These are phyloP conservation scores for Mycteria americana DNA, from an alignment of 2,797 vertebrate species.

Conservation along the genomic window DNA sequence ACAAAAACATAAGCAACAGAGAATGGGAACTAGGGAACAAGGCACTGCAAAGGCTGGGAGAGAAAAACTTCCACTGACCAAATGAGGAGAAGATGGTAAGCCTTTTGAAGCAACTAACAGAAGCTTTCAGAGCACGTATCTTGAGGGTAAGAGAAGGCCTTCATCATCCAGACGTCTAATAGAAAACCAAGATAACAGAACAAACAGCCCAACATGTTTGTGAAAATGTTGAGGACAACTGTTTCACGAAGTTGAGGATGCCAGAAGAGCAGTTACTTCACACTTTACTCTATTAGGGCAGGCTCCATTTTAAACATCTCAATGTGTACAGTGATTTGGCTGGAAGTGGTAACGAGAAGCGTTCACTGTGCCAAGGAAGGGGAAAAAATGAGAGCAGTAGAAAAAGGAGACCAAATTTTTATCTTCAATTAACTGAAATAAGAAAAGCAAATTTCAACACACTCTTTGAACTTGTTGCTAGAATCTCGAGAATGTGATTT, in stretches of 20 bases:
- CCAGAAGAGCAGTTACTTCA: conserved; percentile 64
- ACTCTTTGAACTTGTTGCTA: conserved; percentile 56
- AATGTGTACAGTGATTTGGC: conserved; percentile 61
- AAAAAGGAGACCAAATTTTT: conserved; percentile 20
- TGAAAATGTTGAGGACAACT: conserved; percentile 55
- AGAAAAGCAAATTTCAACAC: conserved; percentile 51
- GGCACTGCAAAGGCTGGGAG: neutral
- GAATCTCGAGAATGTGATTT: neutral
- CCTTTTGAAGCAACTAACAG: neutral
- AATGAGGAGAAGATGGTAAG: neutral
- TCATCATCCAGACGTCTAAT: conserved; percentile 14
- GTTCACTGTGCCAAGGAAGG: conserved; percentile 42
- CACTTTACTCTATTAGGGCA: conserved; percentile 57
- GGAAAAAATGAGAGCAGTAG: neutral
- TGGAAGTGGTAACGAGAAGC: conserved; percentile 59
- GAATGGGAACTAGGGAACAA: neutral
- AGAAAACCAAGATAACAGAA: conserved; percentile 38
- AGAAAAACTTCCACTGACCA: neutral
- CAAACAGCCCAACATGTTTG: conserved; percentile 40
- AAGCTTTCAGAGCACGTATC: conserved; percentile 15
- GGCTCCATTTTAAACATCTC: conserved; percentile 57
- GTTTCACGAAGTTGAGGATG: conserved; percentile 54
- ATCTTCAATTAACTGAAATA: conserved; percentile 52
- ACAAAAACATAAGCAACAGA: neutral
- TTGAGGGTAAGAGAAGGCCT: conserved; percentile 24